phyloP scores from a whole-genome alignment of 2,113 vertebrate genomes.

The Megaceryle torquata region DNA sequence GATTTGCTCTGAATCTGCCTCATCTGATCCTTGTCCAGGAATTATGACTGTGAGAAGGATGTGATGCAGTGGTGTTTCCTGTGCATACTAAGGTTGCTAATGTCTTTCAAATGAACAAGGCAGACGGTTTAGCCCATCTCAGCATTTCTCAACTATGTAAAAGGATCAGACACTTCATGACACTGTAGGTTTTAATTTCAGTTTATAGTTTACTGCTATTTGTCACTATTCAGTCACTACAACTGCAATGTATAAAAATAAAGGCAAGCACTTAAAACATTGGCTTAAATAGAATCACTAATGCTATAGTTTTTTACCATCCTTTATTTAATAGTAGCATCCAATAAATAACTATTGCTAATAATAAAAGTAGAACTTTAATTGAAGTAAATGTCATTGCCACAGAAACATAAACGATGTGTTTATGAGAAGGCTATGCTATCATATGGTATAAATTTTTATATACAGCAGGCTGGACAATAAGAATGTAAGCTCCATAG shows the following conservation, averaged over 20 bases:
- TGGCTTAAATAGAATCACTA: not conserved
- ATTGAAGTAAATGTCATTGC: conserved; percentile 29
- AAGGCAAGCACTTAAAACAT: not conserved
- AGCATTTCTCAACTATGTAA: not conserved
- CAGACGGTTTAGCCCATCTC: not conserved
- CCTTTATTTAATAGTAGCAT: conserved; percentile 18
- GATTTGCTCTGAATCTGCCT: not conserved
- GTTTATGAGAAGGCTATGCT: not conserved
- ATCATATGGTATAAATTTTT: not conserved
- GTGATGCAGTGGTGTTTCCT: not conserved
- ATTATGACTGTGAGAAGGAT: not conserved
- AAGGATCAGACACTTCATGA: not conserved
- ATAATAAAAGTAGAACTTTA: conserved; percentile 28
- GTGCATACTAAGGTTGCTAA: not conserved
- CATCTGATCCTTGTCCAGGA: not conserved
- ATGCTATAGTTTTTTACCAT: not conserved
- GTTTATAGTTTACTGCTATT: conserved; percentile 26
- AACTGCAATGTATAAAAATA: not conserved
- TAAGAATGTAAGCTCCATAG: not conserved
- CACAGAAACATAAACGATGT: conserved; percentile 5
- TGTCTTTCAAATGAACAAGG: not conserved
- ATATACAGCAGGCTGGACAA: not conserved
- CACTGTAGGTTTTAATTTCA: conserved; percentile 4
- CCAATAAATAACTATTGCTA: conserved; percentile 23
- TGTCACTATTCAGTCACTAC: not conserved